Base-by-base conservation (phyloP, 2,888 invertebrate genomes). In the Epirrita christyi region DNA sequence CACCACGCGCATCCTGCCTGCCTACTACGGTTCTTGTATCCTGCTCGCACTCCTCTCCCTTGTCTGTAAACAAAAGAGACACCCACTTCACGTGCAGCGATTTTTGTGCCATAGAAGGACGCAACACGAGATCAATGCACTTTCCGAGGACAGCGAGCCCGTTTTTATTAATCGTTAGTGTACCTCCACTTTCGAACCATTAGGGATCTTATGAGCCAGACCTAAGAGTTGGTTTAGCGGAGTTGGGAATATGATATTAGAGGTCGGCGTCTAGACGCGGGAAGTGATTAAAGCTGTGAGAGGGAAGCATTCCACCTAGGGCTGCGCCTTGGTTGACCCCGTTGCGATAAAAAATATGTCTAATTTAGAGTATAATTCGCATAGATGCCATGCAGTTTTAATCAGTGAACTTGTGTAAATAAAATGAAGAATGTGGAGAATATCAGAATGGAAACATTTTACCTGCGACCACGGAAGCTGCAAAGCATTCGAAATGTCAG, bases 1-100 rank as follows among this genome's bases (percentile, higher is more conserved):
- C 81, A 84, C 85, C 84, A 86, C 86, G 87, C 88, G 87, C 88
- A 89, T 90, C 90, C 90, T 90, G 91, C 90, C 90, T 90, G 91
- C 85, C 84, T 87, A 83, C 86, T 86, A 85, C 85, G 81, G 73
- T 76, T 78, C 71, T 81, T 78, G 75, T 77, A 70, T 91, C 91
- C 83, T 78, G 71, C 81, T 90, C 86, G 67, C 82, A 80, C 86
- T 61, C 71, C 68, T 65, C 66, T 67, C 68, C 71, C 63, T 59
- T 65, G 67, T 71, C 70, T 69, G 66, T 66, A 76, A 72, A 74
- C 71, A 82, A 88, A 83, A 83, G 88, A 81, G 90, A 89, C 70
- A 74, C 72, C 69, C 62, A 75, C 75, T 86, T 89, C 85, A 86
- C 86, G 82, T 88, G 86, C 89, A 88, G 80, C 85, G 85, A 89